Conservation (phyloP, 2,113 vertebrate genomes). For the Sterrhoptilus dennistouni region DNA sequence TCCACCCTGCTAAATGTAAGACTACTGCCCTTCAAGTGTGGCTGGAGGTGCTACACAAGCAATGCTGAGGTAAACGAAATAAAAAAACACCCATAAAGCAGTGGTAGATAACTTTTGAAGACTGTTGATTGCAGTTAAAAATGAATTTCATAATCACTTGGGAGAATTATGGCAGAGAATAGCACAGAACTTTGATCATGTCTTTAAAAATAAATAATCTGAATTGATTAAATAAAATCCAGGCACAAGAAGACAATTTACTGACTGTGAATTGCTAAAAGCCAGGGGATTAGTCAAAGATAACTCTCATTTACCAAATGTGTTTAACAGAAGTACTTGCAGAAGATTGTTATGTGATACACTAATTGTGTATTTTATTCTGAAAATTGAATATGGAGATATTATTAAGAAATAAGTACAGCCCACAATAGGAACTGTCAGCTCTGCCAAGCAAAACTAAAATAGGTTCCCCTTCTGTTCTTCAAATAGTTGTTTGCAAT, state of each 20-base stretch:
- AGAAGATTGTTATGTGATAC: neutral
- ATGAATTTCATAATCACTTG: neutral
- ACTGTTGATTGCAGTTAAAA: neutral
- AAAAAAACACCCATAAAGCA: neutral
- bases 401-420: neutral
- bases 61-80: neutral
- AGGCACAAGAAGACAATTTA: neutral
- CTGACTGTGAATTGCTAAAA: conserved; percentile 1
- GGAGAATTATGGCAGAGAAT: neutral
- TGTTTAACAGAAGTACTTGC: neutral
- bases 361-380: neutral
- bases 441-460: neutral
- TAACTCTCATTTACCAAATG: neutral
- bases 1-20: neutral
- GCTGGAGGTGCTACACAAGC: neutral
- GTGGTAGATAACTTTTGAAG: neutral
- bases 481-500: neutral
- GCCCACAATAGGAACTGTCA: neutral
- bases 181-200: neutral
- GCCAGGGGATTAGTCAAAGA: neutral
- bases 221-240: conserved; percentile 39
- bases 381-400: neutral
- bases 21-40: neutral
- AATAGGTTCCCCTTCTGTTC: neutral
- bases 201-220: conserved; percentile 41